A percentile compares a stretch with the other conserved stretches of the same genome.
phyloP scores from a whole-genome alignment of 1,140 invertebrate species.

The Zaprionus capensis region DNA sequence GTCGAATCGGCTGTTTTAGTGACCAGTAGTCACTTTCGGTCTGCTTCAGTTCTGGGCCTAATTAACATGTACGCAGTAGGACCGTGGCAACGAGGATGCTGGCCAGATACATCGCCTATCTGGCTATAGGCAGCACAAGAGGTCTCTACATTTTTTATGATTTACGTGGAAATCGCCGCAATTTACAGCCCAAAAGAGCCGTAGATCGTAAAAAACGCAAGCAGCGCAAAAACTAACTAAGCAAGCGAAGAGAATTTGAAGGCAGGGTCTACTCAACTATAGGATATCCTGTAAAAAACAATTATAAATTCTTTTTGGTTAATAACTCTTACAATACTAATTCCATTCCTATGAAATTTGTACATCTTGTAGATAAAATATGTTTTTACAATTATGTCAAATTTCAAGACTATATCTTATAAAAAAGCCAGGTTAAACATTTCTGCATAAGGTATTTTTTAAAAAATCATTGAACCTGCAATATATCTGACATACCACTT shows the following conservation, averaged over 20 bases:
- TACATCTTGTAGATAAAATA: not conserved
- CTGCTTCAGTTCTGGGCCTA: slow-evolving; percentile 43
- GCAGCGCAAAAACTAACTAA: slow-evolving; percentile 39
- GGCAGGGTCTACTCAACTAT: not conserved
- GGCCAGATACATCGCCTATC: slow-evolving; percentile 8
- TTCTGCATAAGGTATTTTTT: not conserved
- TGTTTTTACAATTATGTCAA: not conserved
- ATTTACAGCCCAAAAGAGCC: slow-evolving; percentile 42
- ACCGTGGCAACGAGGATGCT: slow-evolving; percentile 49
- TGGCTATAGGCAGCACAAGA: slow-evolving; percentile 19
- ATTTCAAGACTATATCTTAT: not conserved
- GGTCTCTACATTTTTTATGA: slow-evolving; percentile 73
- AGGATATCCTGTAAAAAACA: slow-evolving; percentile 1
- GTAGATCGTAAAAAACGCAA: slow-evolving; percentile 68
- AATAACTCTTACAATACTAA: not conserved
- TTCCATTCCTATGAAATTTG: not conserved
- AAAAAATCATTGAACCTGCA: not conserved
- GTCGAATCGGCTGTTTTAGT: not conserved
- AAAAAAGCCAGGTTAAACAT: too few species aligned
- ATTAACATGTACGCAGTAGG: slow-evolving; percentile 69
- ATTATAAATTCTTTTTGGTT: not conserved
- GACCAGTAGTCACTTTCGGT: slow-evolving; percentile 65
- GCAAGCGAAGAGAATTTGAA: not conserved
- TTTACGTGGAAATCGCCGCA: slow-evolving; percentile 76
- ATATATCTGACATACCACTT: too few species aligned